Base-by-base conservation (phyloP, 2,888 invertebrate species). In the Charanyca ferruginea region DNA sequence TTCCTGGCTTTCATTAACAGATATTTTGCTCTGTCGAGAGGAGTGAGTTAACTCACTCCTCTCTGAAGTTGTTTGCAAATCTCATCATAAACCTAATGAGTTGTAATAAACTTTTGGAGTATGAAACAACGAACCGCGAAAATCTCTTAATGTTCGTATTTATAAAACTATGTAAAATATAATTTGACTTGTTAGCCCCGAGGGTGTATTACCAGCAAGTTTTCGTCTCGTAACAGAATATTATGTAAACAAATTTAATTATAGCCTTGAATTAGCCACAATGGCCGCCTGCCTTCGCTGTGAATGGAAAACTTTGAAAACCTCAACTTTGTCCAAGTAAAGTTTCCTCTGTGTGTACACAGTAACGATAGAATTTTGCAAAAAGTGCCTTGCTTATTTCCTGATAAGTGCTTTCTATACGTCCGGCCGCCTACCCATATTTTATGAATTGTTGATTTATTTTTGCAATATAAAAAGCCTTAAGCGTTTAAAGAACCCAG, bases 211-310 rank as follows among this genome's bases (percentile, higher is more conserved):
- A 85, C 80, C 78, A 77, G 67, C 83, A 91, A 89, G 85, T 90
- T 92, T 89, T 86, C 84, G 85, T 88, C 88, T 89, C 80, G 81
- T 86, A 90, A 88, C 87, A 87, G 85, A 92, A 90, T 90, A 91
- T 91, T 89, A 90, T 91, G 90, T 90, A 93, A 94, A 94, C 93
- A 92, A 94, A 94, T 94, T 94, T 94, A 93, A 94, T 94, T 93
- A 93, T 90, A 89, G 89, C 89, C 90, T 89, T 89, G 91, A 93
- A 93, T 94, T 93, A 94, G 92, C 92, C 91, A 93, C 93, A 94
- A 94, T 94, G 88, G 93, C 89, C 87, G 86, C 85, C 83, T 79
- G 82, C 82, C 89, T 89, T 89, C 88, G 88, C 84, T 84, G 84
- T 87, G 91, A 93, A 93, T 93, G 87, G 86, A 84, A 88, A 93